Percentiles rank a stretch among this genome's conserved stretches.
phyloP scores from a whole-genome alignment of 2,888 invertebrate species.

The Hylaea fasciaria region DNA sequence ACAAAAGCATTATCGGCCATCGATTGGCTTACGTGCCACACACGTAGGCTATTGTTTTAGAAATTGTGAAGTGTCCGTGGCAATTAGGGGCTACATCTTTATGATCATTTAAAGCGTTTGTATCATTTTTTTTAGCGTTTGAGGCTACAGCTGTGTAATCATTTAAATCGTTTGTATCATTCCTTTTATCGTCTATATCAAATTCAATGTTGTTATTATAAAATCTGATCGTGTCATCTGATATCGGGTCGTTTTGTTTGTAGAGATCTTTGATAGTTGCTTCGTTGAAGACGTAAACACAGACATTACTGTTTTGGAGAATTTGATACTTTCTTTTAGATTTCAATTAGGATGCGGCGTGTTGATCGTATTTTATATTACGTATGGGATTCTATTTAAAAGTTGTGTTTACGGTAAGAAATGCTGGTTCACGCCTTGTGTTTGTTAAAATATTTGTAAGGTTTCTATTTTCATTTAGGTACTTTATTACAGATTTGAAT shows the following conservation, averaged over 20 bases:
- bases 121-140: conserved; percentile 48
- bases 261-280: conserved; percentile 30
- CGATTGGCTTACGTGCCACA: conserved; percentile 72
- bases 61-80: conserved; percentile 44
- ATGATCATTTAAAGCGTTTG: conserved; percentile 51
- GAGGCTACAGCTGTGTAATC: conserved; percentile 63
- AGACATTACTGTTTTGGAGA: conserved; percentile 45
- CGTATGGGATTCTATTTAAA: conserved; percentile 48
- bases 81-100: conserved; percentile 69
- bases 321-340: conserved; percentile 47
- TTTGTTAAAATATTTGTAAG: conserved; percentile 10
- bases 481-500: background rate
- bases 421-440: conserved; percentile 14
- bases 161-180: conserved; percentile 35
- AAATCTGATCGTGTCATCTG: conserved; percentile 32
- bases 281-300: conserved; percentile 41
- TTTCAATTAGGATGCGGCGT: conserved; percentile 39
- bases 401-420: conserved; percentile 45
- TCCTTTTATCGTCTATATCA: conserved; percentile 28
- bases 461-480: conserved; percentile 6
- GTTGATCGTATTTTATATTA: conserved; percentile 42
- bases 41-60: conserved; percentile 62
- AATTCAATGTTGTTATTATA: conserved; percentile 33
- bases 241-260: conserved; percentile 27
- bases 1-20: conserved; percentile 71